Percentiles rank a stretch among this genome's conserved stretches.
phyloP scores from a whole-genome alignment of 2,888 invertebrate genomes.

The Amphipyra tragopoginis region DNA sequence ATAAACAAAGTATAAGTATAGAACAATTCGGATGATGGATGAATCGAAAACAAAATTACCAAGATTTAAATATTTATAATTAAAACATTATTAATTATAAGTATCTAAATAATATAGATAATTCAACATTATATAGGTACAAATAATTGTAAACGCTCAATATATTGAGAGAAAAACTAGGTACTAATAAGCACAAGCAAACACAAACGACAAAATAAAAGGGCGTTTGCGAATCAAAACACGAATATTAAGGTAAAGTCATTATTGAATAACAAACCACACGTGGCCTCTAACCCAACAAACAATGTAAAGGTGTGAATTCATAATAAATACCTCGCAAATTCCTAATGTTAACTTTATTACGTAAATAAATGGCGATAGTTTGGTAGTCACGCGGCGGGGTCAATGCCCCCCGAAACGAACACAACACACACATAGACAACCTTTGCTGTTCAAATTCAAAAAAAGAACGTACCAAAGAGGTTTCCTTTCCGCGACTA shows the following conservation, averaged over 20 bases:
- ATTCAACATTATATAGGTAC: no score
- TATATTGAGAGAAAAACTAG: no score
- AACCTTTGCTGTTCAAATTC: conserved; percentile 26
- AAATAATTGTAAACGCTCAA: no score
- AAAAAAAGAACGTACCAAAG: conserved; percentile 20
- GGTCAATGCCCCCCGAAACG: conserved; percentile 47
- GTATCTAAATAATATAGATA: no score
- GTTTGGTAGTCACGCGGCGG: conserved; percentile 51
- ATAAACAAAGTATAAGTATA: no score
- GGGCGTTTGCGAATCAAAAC: conserved; percentile 12
- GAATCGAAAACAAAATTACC: no score
- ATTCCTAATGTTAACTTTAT: conserved; percentile 53
- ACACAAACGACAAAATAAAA: neutral
- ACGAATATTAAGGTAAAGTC: conserved; percentile 1
- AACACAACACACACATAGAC: conserved; percentile 27
- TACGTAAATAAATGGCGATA: conserved; percentile 51
- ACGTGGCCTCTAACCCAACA: conserved; percentile 21
- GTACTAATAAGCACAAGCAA: no score
- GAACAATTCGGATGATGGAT: no score
- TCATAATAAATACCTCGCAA: conserved; percentile 47
- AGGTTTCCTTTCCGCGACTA: conserved; percentile 39
- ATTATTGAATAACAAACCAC: conserved; percentile 1
- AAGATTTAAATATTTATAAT: no score
- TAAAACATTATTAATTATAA: no score
- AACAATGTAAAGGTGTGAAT: conserved; percentile 50